A percentile compares a stretch with the other conserved stretches of the same genome.
phyloP scores from a whole-genome alignment of 2,888 invertebrate species.

The Ceraclea dissimilis region DNA sequence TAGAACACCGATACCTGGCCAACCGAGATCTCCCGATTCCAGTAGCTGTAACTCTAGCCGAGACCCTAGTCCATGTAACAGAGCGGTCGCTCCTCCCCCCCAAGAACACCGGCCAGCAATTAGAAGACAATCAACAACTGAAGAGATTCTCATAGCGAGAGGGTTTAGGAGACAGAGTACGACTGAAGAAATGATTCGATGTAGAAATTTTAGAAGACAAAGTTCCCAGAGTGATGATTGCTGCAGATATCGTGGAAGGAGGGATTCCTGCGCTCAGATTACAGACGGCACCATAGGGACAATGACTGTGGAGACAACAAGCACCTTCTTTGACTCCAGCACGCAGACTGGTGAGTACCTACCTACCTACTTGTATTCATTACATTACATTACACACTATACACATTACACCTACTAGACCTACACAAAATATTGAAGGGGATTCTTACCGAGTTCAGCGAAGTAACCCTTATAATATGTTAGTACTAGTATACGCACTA shows the following conservation, averaged over 20 bases:
- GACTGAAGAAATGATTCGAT: constrained; percentile 88
- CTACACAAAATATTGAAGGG: no score
- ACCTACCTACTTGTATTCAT: background rate
- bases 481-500: no score
- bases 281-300: constrained; percentile 85
- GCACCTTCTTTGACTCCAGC: constrained; percentile 87
- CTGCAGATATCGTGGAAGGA: constrained; percentile 59
- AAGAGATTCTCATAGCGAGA: constrained; percentile 83
- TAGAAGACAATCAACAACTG: constrained; percentile 81
- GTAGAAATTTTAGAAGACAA: constrained; percentile 83
- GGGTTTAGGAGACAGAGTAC: constrained; percentile 87
- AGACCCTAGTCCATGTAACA: constrained; percentile 75
- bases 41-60: constrained; percentile 72
- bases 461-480: no score
- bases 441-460: no score
- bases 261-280: constrained; percentile 85
- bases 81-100: constrained; percentile 44
- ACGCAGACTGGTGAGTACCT: constrained; percentile 79
- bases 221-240: constrained; percentile 84
- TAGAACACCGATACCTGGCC: constrained; percentile 34
- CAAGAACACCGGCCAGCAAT: constrained; percentile 65
- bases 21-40: constrained; percentile 59
- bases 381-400: background rate
- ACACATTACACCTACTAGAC: no score
- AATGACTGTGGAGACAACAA: constrained; percentile 89